Evolutionary conservation across 2,797 vertebrate genomes (phyloP), one percentile per base, ranked within the genome.

Genomic region (Coluber constrictor): DNA sequence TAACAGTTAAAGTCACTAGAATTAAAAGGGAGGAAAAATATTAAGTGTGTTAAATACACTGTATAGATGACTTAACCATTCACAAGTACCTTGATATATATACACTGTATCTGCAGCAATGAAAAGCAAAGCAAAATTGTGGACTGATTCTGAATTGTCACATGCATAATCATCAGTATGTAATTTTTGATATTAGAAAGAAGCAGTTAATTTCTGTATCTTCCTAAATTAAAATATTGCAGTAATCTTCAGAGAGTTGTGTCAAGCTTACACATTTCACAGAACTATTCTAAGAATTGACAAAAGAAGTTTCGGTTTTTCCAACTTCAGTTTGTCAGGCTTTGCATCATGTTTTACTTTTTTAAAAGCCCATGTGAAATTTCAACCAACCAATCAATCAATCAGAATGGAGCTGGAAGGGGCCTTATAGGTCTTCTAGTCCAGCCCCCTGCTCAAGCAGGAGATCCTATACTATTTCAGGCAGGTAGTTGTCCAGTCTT

Each of bases 101-200:
- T 66, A n/a, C 29, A 88, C 83, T 86, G 0, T 60, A 86, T 90
- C 79, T 59, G 92, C 87, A 0, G 1, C 92, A 54, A 47, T 5
- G 86, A 94, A 92, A 0, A 93, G 87, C 92, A 93, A 92, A 61
- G 91, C 74, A 63, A 93, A 95, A 59, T 91, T 95, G 93, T 63
- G 92, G 91, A 8, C 54, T 74, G 95, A 87, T 18, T 3, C 47
- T 95, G 92, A 95, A 91, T 93, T 92, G 32, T 18, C 37, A 27
- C 66, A 2, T n/a, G 0, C 56, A 13, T 63, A 12, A 87, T 90
- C 79, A 18, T 90, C 91, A 57, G 61, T 89, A 32, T 4, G 4
- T 57, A 89, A 92, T 87, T 91, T 95, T 87, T 4, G 70, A 27
- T 27, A 55, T 88, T 90, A 94, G 47, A 29, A 91, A 87, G 54